A percentile compares a stretch with the other conserved stretches of the same genome.
Evolutionary conservation across 2,113 vertebrate species (phyloP).

Genomic region (Danionella cerebrum): DNA sequence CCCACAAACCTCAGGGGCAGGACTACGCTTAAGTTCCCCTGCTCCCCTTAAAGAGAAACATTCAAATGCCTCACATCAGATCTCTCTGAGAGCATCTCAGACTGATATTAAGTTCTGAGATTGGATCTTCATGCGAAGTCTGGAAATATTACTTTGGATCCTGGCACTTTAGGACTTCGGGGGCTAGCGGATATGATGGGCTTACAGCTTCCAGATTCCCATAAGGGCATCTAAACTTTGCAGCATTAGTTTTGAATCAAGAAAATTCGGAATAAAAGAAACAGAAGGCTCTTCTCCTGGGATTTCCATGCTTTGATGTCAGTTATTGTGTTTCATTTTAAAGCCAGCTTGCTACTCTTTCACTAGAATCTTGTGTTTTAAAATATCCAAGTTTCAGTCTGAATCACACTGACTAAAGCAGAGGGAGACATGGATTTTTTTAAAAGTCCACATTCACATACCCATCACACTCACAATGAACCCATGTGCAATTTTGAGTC

Average conservation of each 20-base stretch:
- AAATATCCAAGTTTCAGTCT: not conserved
- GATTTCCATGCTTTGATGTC: not conserved
- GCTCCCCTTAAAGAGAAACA: conserved; percentile 28
- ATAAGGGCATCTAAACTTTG: conserved; percentile 44
- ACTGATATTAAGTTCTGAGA: conserved; percentile 28
- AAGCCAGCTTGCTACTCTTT: not conserved
- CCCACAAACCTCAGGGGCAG: conserved; percentile 52
- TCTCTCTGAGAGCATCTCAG: conserved; percentile 3
- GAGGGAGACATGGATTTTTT: not conserved
- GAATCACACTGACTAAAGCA: too few relatives aligned
- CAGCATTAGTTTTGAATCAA: conserved; percentile 26
- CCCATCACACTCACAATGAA: too few relatives aligned
- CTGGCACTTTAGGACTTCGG: conserved; percentile 50
- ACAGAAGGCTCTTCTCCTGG: not conserved
- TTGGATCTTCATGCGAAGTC: conserved; percentile 51
- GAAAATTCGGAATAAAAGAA: conserved; percentile 8
- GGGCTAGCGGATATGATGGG: conserved; percentile 54
- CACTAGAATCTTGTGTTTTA: not conserved
- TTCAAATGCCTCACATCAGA: conserved; percentile 17
- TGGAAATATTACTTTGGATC: conserved; percentile 56
- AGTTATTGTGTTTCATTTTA: not conserved
- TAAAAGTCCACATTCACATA: too few relatives aligned
- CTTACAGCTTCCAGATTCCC: conserved; percentile 48
- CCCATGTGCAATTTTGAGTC: too few relatives aligned
- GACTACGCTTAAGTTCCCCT: conserved; percentile 41